A percentile compares a stretch with the other conserved stretches of the same genome.
These are phyloP conservation scores for Paramormyrops kingsleyae DNA, from an alignment of 2,113 vertebrate genomes.

Conservation along the genomic window DNA sequence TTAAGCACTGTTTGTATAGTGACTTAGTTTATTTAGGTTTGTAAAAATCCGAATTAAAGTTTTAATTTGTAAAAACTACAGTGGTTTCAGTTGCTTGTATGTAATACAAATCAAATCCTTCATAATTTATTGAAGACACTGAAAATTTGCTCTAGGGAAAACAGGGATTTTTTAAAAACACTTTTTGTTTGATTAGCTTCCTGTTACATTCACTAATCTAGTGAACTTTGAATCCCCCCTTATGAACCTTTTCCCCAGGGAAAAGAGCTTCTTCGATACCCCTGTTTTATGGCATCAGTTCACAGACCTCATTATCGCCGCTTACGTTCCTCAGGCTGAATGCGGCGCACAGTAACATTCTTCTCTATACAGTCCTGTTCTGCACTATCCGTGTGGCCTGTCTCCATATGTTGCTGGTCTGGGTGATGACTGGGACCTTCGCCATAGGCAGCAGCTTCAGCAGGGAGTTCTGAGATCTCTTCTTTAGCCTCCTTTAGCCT, in stretches of 20 bases:
- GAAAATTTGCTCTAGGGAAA: not conserved
- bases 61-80: constrained; percentile 40
- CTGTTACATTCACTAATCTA: not conserved
- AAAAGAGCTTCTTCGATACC: not conserved
- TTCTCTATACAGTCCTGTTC: not conserved
- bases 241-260: not conserved
- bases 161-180: not conserved
- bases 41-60: constrained; percentile 36
- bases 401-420: not conserved
- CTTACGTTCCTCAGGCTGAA: not conserved
- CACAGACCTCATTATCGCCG: not conserved
- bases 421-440: not conserved
- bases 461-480: not conserved
- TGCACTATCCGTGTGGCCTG: not conserved
- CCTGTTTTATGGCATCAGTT: not conserved
- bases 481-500: not conserved
- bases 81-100: not conserved
- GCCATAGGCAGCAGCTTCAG: not conserved
- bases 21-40: constrained; percentile 8
- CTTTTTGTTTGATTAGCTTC: not conserved
- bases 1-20: not conserved
- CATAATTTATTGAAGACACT: not conserved
- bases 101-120: not conserved
- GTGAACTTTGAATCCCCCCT: not conserved
- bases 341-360: not conserved